A percentile compares a stretch with the other conserved stretches of the same genome.
Conservation (phyloP, 2,888 invertebrate genomes). For the Liopterus haemorrhoidalis region DNA sequence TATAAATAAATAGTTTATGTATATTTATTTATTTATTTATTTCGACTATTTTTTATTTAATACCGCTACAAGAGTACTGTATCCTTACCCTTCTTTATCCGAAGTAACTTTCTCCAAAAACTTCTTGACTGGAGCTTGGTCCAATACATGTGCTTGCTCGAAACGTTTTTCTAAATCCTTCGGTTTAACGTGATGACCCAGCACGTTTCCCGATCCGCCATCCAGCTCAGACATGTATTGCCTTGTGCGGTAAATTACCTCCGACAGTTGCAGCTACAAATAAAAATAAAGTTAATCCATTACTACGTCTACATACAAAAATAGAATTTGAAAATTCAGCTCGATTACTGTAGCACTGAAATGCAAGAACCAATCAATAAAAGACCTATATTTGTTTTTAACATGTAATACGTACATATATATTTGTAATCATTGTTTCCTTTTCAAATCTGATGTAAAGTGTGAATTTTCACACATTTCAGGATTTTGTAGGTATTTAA, state of each 20-base stretch:
- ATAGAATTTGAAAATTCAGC: neutral
- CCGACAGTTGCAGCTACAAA: slow-evolving; percentile 87
- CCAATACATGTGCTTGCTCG: slow-evolving; percentile 62
- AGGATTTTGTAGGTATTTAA: too few relatives aligned
- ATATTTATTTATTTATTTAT: too few relatives aligned
- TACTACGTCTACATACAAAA: slow-evolving; percentile 2
- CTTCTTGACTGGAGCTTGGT: slow-evolving; percentile 74
- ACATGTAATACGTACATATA: too few relatives aligned
- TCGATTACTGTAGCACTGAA: neutral
- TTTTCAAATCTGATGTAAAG: too few relatives aligned
- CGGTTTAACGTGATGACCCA: slow-evolving; percentile 79
- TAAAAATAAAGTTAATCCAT: slow-evolving; percentile 3
- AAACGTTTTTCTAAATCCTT: slow-evolving; percentile 83
- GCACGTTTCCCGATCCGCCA: slow-evolving; percentile 79
- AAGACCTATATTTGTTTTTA: neutral
- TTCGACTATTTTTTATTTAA: too few relatives aligned
- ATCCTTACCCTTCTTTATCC: slow-evolving; percentile 82
- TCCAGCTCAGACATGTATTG: slow-evolving; percentile 90
- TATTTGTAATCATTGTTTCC: too few relatives aligned
- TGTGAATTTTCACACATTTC: too few relatives aligned
- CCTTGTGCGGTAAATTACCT: slow-evolving; percentile 93
- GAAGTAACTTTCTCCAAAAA: slow-evolving; percentile 89
- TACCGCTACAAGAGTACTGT: too few relatives aligned
- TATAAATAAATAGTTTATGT: too few relatives aligned
- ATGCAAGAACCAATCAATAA: slow-evolving; percentile 4